Percentiles rank a stretch among this genome's conserved stretches.
Evolutionary conservation across 64 coral and sea anemone species (phyloP).

Genomic region (Montipora capricornis): DNA sequence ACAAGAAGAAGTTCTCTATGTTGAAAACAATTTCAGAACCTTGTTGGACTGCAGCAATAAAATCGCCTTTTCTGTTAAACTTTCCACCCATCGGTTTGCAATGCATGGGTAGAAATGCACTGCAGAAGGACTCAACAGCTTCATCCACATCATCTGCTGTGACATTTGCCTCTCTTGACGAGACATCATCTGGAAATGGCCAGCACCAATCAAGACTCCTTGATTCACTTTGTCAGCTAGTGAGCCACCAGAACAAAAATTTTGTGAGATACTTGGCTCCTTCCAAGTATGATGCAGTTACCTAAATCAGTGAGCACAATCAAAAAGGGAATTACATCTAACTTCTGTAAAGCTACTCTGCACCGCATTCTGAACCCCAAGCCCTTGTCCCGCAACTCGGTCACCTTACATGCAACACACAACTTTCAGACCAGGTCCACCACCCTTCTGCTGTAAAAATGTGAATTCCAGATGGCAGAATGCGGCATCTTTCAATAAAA

Average conservation of each 20-base stretch:
- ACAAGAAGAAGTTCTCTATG: constrained; percentile 8
- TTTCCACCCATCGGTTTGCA: constrained; percentile 52
- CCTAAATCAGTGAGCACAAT: constrained; percentile 4
- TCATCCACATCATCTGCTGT: constrained; percentile 28
- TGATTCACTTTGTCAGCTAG: not conserved
- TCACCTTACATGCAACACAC: not conserved
- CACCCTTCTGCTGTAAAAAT: constrained; percentile 15
- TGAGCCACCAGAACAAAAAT: not conserved
- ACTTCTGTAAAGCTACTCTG: too few relatives aligned
- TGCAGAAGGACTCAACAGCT: constrained; percentile 47
- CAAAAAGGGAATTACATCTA: not conserved
- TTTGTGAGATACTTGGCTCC: not conserved
- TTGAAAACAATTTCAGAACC: constrained; percentile 28
- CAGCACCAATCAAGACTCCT: constrained; percentile 39
- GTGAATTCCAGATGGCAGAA: constrained; percentile 24
- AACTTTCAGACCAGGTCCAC: not conserved
- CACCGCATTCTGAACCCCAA: not conserved
- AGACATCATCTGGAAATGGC: constrained; percentile 1
- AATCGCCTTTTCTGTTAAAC: constrained; percentile 40
- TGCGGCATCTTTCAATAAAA: not conserved
- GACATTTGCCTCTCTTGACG: constrained; percentile 38
- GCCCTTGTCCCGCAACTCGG: not conserved
- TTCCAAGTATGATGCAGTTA: constrained; percentile 50
- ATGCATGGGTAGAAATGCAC: constrained; percentile 54
- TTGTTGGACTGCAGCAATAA: constrained; percentile 20